These are phyloP conservation scores for Lanistes nyassanus DNA, from an alignment of 1,140 invertebrate species.

Conservation along the genomic window DNA sequence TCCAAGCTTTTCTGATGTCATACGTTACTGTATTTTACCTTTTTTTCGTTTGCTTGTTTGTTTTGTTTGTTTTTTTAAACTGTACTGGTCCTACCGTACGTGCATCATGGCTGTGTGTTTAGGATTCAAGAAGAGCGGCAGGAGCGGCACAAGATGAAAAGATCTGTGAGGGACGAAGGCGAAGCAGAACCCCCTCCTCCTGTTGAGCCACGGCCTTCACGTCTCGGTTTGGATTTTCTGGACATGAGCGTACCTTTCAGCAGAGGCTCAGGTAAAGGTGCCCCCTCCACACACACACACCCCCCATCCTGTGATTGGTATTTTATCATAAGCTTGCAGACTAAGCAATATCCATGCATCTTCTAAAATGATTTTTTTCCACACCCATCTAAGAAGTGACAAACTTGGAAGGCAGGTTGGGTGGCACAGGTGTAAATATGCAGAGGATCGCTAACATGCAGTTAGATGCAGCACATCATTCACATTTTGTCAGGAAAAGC, in stretches of 20 bases:
- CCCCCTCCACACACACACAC: too few relatives aligned
- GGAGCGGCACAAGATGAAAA: constrained; percentile 84
- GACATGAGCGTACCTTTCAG: constrained; percentile 27
- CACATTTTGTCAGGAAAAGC: neutral
- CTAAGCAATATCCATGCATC: too few relatives aligned
- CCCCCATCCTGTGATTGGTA: too few relatives aligned
- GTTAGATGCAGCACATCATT: too few relatives aligned
- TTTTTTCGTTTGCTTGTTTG: neutral
- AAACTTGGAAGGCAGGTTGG: too few relatives aligned
- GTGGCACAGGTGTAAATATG: too few relatives aligned
- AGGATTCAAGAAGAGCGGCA: constrained; percentile 97
- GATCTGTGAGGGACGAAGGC: constrained; percentile 58
- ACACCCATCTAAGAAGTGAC: too few relatives aligned
- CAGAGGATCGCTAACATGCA: too few relatives aligned
- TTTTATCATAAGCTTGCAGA: too few relatives aligned
- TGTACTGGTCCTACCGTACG: neutral
- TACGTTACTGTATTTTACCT: neutral
- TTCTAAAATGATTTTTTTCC: too few relatives aligned
- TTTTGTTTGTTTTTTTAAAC: constrained; percentile 6
- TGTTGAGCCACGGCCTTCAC: neutral
- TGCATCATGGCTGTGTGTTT: constrained; percentile 19
- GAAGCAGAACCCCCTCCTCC: constrained; percentile 21
- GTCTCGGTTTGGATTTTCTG: constrained; percentile 20
- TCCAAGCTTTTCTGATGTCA: too few relatives aligned
- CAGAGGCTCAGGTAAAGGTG: constrained; percentile 23